Conservation (phyloP, 1,140 invertebrate species). For the Megalonaias nervosa region DNA sequence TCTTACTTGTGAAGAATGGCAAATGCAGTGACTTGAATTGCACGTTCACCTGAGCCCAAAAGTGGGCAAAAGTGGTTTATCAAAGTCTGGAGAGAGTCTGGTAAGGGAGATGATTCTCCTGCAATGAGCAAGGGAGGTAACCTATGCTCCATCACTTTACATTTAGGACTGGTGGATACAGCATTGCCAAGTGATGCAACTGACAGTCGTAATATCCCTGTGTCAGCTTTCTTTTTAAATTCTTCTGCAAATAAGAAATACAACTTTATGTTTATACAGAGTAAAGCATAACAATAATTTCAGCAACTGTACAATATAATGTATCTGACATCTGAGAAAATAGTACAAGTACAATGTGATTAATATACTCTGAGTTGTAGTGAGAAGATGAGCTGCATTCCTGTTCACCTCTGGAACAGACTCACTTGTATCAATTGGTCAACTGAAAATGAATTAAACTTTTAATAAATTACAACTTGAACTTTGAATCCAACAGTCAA, state of each 20-base stretch:
- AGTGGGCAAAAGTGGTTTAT: constrained; percentile 68
- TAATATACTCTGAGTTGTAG: too few relatives aligned
- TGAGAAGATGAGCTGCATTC: background rate
- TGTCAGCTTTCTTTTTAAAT: background rate
- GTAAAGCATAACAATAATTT: background rate
- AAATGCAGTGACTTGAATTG: constrained; percentile 65
- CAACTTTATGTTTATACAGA: background rate
- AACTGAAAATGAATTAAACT: background rate
- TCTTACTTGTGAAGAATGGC: constrained; percentile 58
- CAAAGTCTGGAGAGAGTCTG: constrained; percentile 65
- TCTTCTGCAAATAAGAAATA: constrained; percentile 11
- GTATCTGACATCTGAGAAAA: background rate
- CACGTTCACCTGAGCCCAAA: constrained; percentile 49
- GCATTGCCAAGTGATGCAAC: constrained; percentile 44
- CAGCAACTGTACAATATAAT: background rate
- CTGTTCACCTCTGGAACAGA: too few relatives aligned
- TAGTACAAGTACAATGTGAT: too few relatives aligned
- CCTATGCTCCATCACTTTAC: constrained; percentile 57
- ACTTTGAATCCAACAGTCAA: background rate
- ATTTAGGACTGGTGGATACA: constrained; percentile 49
- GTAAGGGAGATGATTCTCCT: constrained; percentile 60
- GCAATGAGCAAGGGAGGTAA: constrained; percentile 64
- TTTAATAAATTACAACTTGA: background rate
- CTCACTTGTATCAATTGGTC: background rate
- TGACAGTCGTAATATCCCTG: constrained; percentile 23